Conservation (phyloP, 2,888 invertebrate genomes). For the Unio pictorum region DNA sequence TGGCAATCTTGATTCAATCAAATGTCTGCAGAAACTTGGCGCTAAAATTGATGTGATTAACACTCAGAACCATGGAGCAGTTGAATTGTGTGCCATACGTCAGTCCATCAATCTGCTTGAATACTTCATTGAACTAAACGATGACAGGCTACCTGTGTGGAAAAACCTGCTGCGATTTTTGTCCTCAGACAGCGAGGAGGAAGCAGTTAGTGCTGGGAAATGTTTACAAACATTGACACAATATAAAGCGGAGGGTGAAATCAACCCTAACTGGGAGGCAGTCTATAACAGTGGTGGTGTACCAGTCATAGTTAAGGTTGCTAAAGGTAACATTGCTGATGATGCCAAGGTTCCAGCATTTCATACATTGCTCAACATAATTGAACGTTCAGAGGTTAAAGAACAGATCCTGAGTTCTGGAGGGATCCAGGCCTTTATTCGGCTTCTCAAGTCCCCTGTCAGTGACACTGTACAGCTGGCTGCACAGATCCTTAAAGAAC, state of each 20-base stretch:
- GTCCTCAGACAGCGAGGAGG: conserved; percentile 62
- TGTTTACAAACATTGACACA: conserved; percentile 60
- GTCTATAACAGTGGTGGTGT: conserved; percentile 59
- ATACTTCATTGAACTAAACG: conserved; percentile 58
- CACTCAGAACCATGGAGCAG: conserved; percentile 65
- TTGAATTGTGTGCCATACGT: conserved; percentile 67
- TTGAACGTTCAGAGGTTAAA: conserved; percentile 55
- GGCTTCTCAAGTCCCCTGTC: conserved; percentile 54
- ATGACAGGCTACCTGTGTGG: conserved; percentile 64
- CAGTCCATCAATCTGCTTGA: conserved; percentile 57
- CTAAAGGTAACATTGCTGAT: conserved; percentile 53
- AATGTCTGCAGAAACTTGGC: conserved; percentile 59
- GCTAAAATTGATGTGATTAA: conserved; percentile 62
- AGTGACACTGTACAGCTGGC: conserved; percentile 56
- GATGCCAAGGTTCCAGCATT: conserved; percentile 62
- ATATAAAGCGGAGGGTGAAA: conserved; percentile 37
- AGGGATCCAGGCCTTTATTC: conserved; percentile 56
- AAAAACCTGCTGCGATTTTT: conserved; percentile 62
- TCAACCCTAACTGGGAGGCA: conserved; percentile 62
- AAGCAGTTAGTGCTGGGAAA: conserved; percentile 59
- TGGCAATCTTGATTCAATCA: conserved; percentile 63
- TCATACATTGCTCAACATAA: conserved; percentile 59
- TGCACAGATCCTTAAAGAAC: conserved; percentile 55
- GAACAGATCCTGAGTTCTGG: conserved; percentile 60
- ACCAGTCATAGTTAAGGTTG: conserved; percentile 62